phyloP scores from a whole-genome alignment of 2,888 invertebrate genomes.

The Epiblema foenella region DNA sequence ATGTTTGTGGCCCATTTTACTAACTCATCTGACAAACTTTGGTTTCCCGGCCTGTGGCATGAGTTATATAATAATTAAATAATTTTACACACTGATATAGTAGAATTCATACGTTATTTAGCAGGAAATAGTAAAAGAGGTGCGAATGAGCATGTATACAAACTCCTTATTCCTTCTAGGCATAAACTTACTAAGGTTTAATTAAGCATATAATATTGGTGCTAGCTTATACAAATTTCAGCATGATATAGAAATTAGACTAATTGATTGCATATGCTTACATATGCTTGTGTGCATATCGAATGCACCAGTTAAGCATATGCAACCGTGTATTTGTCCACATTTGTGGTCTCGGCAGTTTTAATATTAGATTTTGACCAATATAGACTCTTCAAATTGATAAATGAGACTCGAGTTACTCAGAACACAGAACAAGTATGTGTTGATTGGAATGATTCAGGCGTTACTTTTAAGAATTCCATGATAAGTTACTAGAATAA shows the following conservation, averaged over 20 bases:
- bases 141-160: conserved; percentile 11
- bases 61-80: not conserved
- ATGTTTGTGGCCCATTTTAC: conserved; percentile 8
- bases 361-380: conserved; percentile 2
- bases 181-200: conserved; percentile 22
- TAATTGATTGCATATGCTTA: conserved; percentile 39
- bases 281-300: conserved; percentile 27
- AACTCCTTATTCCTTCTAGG: conserved; percentile 35
- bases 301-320: conserved; percentile 34
- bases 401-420: conserved; percentile 10
- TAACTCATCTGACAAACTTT: not conserved
- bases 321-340: conserved; percentile 35
- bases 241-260: conserved; percentile 29
- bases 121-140: not conserved
- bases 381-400: not conserved
- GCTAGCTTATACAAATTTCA: conserved; percentile 27
- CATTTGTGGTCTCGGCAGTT: conserved; percentile 30
- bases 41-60: not conserved
- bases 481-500: too few species aligned
- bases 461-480: too few species aligned
- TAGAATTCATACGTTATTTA: not conserved
- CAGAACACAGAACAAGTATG: not conserved
- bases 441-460: too few species aligned
- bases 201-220: conserved; percentile 35
- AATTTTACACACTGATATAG: not conserved